phyloP scores from a whole-genome alignment of 1,140 invertebrate species.

The Diorhabda carinulata region DNA sequence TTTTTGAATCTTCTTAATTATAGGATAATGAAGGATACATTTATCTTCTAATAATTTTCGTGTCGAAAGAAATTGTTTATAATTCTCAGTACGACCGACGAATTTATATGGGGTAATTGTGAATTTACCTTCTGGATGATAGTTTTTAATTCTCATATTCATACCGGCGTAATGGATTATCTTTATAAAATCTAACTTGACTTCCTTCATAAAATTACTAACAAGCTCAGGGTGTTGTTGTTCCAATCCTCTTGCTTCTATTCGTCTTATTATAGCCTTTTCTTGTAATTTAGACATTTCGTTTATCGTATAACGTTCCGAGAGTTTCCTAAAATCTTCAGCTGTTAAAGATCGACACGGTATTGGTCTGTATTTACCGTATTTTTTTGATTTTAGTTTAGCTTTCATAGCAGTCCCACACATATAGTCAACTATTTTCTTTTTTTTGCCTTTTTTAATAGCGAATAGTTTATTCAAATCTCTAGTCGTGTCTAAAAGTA shows the following conservation, averaged over 20 bases:
- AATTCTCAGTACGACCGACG: slow-evolving; percentile 55
- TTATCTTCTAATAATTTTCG: slow-evolving; percentile 53
- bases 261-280: slow-evolving; percentile 29
- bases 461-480: slow-evolving; percentile 25
- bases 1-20: slow-evolving; percentile 57
- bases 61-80: slow-evolving; percentile 54
- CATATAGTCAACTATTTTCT: slow-evolving; percentile 28
- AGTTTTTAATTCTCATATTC: slow-evolving; percentile 24
- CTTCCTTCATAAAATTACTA: slow-evolving; percentile 30
- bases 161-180: slow-evolving; percentile 30
- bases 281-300: slow-evolving; percentile 35
- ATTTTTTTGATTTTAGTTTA: slow-evolving; percentile 16
- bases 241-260: slow-evolving; percentile 25
- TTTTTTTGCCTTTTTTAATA: slow-evolving; percentile 8
- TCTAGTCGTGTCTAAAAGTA: slow-evolving; percentile 19
- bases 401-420: slow-evolving; percentile 25
- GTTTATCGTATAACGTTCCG: slow-evolving; percentile 26
- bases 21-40: slow-evolving; percentile 57
- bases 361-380: neutral
- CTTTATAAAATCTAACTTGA: slow-evolving; percentile 26
- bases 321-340: slow-evolving; percentile 24
- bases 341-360: slow-evolving; percentile 5
- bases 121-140: slow-evolving; percentile 21
- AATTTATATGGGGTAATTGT: slow-evolving; percentile 49
- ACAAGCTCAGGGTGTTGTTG: slow-evolving; percentile 25